These are phyloP conservation scores for Phenganax subtilis DNA, from an alignment of 92 coral and sea anemone genomes.

Conservation along the genomic window DNA sequence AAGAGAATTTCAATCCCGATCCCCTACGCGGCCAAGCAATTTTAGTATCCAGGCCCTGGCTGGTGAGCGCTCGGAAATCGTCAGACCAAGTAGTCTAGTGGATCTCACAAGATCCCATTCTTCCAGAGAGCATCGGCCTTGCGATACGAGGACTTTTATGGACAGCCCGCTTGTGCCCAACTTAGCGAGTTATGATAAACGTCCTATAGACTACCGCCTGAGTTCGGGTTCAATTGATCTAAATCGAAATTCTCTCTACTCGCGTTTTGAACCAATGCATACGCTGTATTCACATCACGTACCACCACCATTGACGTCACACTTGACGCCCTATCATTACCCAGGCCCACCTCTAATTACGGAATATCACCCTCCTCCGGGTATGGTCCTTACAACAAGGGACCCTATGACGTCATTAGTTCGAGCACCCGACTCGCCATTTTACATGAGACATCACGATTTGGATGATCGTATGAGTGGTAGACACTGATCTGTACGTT, in stretches of 20 bases:
- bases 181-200: conserved; percentile 21
- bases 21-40: conserved; percentile 30
- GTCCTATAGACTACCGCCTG: conserved; percentile 17
- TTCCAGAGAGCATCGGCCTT: conserved; percentile 19
- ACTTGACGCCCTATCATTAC: neutral
- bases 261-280: conserved; percentile 28
- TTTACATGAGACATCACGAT: conserved; percentile 19
- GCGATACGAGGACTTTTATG: conserved; percentile 26
- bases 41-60: conserved; percentile 28
- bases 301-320: conserved; percentile 19
- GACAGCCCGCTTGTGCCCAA: conserved; percentile 24
- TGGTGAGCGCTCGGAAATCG: conserved; percentile 21
- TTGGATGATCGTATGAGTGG: conserved; percentile 13
- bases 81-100: neutral
- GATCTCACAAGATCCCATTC: conserved; percentile 7
- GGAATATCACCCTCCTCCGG: conserved; percentile 16
- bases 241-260: conserved; percentile 29
- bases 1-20: conserved; percentile 2
- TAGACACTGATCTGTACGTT: neutral
- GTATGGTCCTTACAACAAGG: conserved; percentile 4
- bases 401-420: conserved; percentile 27
- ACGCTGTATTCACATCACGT: conserved; percentile 31
- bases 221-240: conserved; percentile 32
- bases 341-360: conserved; percentile 16
- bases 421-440: conserved; percentile 11